Percentiles rank a stretch among this genome's conserved stretches.
Evolutionary conservation across 2,113 vertebrate species (phyloP).

Genomic region (Ptyas mucosa): DNA sequence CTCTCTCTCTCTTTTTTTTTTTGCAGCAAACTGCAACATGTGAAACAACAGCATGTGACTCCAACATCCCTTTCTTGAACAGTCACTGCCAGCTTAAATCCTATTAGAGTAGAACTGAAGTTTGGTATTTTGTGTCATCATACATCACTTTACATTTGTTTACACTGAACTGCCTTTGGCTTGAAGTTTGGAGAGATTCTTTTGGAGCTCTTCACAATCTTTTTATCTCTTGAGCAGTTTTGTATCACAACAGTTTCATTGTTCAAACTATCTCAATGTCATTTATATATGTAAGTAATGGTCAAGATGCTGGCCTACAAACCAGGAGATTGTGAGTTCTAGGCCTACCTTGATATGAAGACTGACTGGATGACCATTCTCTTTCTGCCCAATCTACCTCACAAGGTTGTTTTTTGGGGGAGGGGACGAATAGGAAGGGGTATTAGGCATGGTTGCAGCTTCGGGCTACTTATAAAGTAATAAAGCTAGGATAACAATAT

Average conservation of each 20-base stretch:
- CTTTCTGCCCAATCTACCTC: background rate
- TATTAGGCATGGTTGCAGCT: background rate
- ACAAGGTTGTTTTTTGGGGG: background rate
- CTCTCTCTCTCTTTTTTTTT: background rate
- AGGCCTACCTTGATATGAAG: background rate
- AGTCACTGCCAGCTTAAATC: background rate
- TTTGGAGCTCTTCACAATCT: background rate
- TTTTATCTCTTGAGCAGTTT: background rate
- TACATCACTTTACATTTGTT: background rate
- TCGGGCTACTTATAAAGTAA: background rate
- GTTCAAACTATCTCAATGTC: background rate
- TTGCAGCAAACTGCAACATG: background rate
- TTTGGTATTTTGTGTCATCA: background rate
- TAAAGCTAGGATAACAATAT: background rate
- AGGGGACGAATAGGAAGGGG: background rate
- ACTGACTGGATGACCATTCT: background rate
- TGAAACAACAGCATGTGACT: background rate
- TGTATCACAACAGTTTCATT: background rate
- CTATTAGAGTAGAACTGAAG: background rate
- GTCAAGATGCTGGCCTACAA: background rate
- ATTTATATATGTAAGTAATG: background rate
- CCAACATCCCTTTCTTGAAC: background rate
- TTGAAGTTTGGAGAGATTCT: background rate
- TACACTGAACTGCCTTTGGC: background rate
- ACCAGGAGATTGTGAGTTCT: background rate